A percentile compares a stretch with the other conserved stretches of the same genome.
Evolutionary conservation across 2,888 invertebrate species (phyloP).

Genomic region (Zele albiditarsus): DNA sequence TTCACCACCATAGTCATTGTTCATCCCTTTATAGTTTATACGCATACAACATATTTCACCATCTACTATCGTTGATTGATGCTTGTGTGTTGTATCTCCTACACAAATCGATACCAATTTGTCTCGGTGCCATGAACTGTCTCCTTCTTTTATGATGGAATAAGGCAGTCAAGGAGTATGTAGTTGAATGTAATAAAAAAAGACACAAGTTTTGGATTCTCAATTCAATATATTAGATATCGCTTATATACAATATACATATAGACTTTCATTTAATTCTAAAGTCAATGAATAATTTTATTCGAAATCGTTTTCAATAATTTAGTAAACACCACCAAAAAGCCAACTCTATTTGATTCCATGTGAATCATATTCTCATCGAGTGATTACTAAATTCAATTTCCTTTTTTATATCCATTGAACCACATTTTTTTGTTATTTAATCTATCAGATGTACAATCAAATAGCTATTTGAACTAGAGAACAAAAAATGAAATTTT

Average conservation of each 20-base stretch:
- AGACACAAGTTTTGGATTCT: conserved; percentile 35
- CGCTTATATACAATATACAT: conserved; percentile 61
- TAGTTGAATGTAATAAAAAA: neutral
- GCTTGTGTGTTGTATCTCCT: neutral
- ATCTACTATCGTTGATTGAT: conserved; percentile 1
- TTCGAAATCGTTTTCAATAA: conserved; percentile 50
- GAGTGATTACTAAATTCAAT: neutral
- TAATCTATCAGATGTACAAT: neutral
- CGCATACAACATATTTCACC: neutral
- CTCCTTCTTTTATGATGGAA: neutral
- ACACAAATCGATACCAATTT: conserved; percentile 7
- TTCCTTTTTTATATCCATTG: neutral
- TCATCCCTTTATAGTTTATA: conserved; percentile 10
- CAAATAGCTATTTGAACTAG: neutral
- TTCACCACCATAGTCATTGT: conserved; percentile 37
- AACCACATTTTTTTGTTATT: neutral
- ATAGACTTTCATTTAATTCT: conserved; percentile 56
- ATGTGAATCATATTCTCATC: neutral
- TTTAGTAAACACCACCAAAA: conserved; percentile 27
- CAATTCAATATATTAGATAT: conserved; percentile 65
- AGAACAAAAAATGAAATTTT: conserved; percentile 1
- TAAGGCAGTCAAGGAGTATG: neutral
- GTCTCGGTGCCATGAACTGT: neutral
- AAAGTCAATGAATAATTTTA: conserved; percentile 55
- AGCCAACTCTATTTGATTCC: conserved; percentile 1